Base-by-base conservation (phyloP, 2,797 vertebrate species). In the Rhodeus uyekii region DNA sequence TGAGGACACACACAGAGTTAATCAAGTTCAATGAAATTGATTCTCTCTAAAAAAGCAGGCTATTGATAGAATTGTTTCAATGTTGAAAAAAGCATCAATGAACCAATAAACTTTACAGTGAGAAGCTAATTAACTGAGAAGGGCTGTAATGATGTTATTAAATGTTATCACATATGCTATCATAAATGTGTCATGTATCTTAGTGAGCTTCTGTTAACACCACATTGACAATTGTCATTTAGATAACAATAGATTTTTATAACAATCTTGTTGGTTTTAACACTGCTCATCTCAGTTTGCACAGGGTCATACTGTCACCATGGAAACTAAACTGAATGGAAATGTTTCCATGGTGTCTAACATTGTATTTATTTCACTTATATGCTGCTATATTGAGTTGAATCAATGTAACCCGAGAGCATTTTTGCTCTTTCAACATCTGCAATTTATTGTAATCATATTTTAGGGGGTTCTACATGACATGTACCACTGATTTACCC, bases 221-320 rank as follows among this genome's bases (percentile, higher is more conserved):
- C 36, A 44, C n/a, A 27, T 36, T 48, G 32, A 38, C 9, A 46
- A 7, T 80, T 36, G 53, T 71, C 53, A 24, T 46, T 44, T 34
- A 61, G 5, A 80, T 44, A n/a, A n/a, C n/a, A n/a, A n/a, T n/a
- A n/a, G n/a, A n/a, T n/a, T 10, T 61, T 29, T 55, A 29, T 58
- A 44, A 69, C 7, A 29, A 60, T 53, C 6, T 64, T 73, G 69
- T 73, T 61, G 18, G 50, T 53, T 73, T 73, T 39, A 74, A 81
- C 42, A 53, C 3, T 19, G 18, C 63, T 72, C 61, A 73, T 63
- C 32, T 63, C 9, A 19, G 14, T 72, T 64, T 64, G 39, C n/a
- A 22, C 69, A 39, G 48, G 42, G 58, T 81, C 29, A 63, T 63
- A 22, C 58, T 64, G 58, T 81, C 34, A 29, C 79, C 18, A 64